phyloP scores from a whole-genome alignment of 2,113 vertebrate genomes.

The Paradoxurus hermaphroditus region DNA sequence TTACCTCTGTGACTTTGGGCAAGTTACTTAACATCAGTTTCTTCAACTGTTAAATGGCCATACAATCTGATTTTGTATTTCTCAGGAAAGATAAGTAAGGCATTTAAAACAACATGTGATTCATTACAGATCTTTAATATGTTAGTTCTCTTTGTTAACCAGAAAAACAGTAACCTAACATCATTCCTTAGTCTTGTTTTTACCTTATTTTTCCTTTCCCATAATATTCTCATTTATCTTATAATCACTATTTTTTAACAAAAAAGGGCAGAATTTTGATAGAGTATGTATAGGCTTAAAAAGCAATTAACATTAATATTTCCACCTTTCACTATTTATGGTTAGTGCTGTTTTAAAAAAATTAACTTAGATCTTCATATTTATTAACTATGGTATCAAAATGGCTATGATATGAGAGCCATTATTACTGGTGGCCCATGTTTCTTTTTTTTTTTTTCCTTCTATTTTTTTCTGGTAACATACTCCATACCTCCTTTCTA shows the following conservation, averaged over 20 bases:
- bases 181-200: neutral
- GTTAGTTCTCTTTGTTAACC: neutral
- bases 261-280: neutral
- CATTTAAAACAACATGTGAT: neutral
- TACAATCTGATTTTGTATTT: neutral
- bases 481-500: neutral
- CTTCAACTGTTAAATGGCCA: neutral
- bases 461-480: neutral
- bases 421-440: neutral
- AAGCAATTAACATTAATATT: neutral
- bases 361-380: neutral
- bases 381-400: neutral
- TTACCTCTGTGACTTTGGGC: neutral
- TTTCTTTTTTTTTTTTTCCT: neutral
- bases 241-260: neutral
- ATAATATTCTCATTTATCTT: neutral
- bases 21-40: neutral
- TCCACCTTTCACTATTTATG: neutral
- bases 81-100: neutral
- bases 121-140: neutral
- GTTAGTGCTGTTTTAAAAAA: neutral
- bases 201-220: neutral
- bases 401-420: neutral
- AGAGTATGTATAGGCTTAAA: neutral
- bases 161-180: neutral